Evolutionary conservation across 2,888 invertebrate species (phyloP).

Genomic region (Nymphalis c-album): DNA sequence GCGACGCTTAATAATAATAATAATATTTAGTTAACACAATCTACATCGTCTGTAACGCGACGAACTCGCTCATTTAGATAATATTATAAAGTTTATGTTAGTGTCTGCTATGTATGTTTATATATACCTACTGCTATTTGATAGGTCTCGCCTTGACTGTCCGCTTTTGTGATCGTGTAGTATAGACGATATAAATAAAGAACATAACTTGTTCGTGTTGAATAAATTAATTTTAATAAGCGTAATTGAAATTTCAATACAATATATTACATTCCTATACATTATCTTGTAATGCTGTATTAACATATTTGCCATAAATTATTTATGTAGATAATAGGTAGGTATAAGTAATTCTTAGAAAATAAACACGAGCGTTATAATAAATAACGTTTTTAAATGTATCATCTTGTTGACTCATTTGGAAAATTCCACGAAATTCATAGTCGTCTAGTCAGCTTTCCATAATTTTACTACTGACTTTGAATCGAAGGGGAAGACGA

Average conservation of each 20-base stretch:
- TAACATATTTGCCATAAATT: slow-evolving; percentile 5
- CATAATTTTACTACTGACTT: slow-evolving; percentile 12
- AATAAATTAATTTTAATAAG: slow-evolving; percentile 36
- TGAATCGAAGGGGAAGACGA: slow-evolving; percentile 1
- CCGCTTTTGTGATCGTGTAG: slow-evolving; percentile 17
- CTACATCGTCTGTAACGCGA: slow-evolving; percentile 60
- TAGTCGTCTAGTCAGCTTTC: slow-evolving; percentile 13
- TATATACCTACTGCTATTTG: slow-evolving; percentile 36
- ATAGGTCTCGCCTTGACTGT: slow-evolving; percentile 40
- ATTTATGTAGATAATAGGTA: not conserved
- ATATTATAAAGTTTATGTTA: slow-evolving; percentile 44
- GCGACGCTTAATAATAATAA: slow-evolving; percentile 73
- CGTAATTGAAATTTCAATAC: slow-evolving; percentile 30
- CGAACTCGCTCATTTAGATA: slow-evolving; percentile 61
- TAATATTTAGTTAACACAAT: slow-evolving; percentile 69
- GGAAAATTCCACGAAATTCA: slow-evolving; percentile 15
- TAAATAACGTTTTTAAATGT: slow-evolving; percentile 4
- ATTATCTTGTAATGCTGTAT: slow-evolving; percentile 1
- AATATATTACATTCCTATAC: slow-evolving; percentile 21
- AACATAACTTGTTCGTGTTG: slow-evolving; percentile 33
- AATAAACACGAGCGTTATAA: not conserved
- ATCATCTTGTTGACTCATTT: slow-evolving; percentile 4
- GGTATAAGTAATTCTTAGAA: not conserved
- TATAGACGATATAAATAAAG: slow-evolving; percentile 19
- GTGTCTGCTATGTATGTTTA: slow-evolving; percentile 32